These are phyloP conservation scores for Rhyzopertha dominica DNA, from an alignment of 1,140 invertebrate species.

Conservation along the genomic window DNA sequence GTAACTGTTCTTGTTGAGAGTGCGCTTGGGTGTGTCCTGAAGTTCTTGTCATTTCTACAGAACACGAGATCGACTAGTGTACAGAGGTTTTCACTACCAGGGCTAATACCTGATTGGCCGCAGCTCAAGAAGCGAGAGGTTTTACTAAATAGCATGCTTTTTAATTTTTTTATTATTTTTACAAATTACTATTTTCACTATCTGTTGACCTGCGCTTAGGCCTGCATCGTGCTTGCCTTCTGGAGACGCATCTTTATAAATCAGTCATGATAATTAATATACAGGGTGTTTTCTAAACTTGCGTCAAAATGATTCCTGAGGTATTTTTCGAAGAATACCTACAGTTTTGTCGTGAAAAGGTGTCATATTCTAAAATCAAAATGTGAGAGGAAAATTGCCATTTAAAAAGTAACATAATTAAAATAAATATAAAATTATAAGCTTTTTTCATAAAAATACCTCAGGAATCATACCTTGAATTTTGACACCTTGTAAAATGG, in stretches of 20 bases:
- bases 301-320: no score
- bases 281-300: no score
- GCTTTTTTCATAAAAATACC: no score
- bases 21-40: constrained; percentile 11
- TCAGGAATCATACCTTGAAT: no score
- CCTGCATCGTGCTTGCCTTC: constrained; percentile 10
- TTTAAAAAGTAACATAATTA: no score
- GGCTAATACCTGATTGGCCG: constrained; percentile 28
- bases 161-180: constrained; percentile 8
- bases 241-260: constrained; percentile 32
- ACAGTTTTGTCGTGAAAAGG: no score
- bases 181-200: constrained; percentile 1
- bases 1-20: constrained; percentile 23
- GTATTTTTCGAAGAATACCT: no score
- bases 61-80: constrained; percentile 13
- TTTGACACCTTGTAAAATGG: no score
- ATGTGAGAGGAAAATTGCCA: no score
- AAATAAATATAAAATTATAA: no score
- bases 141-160: constrained; percentile 15
- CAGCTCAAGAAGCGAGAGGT: constrained; percentile 32
- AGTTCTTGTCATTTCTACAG: constrained; percentile 17
- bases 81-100: constrained; percentile 22
- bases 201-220: not conserved
- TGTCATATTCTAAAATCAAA: no score
- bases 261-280: no score